Base-by-base conservation (phyloP, 2,113 vertebrate species). In the Pomatostomus ruficeps region DNA sequence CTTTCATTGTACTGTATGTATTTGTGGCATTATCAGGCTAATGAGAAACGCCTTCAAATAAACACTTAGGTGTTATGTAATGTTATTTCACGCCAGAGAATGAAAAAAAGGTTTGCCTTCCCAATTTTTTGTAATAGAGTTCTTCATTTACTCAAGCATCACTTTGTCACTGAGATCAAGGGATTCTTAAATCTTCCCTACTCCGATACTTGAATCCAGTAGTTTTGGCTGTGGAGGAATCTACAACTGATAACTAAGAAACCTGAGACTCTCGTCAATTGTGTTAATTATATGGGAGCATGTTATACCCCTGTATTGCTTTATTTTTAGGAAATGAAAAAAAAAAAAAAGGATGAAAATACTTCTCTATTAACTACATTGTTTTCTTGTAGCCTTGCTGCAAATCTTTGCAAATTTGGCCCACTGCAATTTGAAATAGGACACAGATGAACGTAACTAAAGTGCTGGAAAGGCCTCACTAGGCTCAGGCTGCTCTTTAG, bases 41-140 rank as follows among this genome's bases (percentile, higher is more conserved):
- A 68, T 67, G 55, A 89, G 40, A 89, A 96, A 72, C 24, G 70
- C 68, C 84, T 89, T 12, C 52, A 80, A 96, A 93, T 91, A 96
- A 94, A 95, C 48, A 79, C 18, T 52, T 33, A 36, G 29, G 38
- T 73, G 55, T 55, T 35, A 35, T 21, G 26, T 14, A 89, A 46
- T 1, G 1, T 65, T 89, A 38, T 77, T 82, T 89, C 68, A 46
- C 23, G 73, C 21, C 21, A 57, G 25, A 31, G 35, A 71, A 28
- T 40, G 35, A 70, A 83, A 85, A 12, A 23, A 36, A 67, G 15
- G 14, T 72, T 78, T 90, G n/a, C 26, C 49, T 55, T 55, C 57
- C 26, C 8, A 2, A 4, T 33, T 81, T 81, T 74, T 29, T 63
- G 16, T 62, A 55, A 43, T 4, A 21, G 3, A n/a, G 14, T 28